Percentiles rank a stretch among this genome's conserved stretches.
phyloP scores from a whole-genome alignment of 2,888 invertebrate genomes.

The Sinelater perroti region DNA sequence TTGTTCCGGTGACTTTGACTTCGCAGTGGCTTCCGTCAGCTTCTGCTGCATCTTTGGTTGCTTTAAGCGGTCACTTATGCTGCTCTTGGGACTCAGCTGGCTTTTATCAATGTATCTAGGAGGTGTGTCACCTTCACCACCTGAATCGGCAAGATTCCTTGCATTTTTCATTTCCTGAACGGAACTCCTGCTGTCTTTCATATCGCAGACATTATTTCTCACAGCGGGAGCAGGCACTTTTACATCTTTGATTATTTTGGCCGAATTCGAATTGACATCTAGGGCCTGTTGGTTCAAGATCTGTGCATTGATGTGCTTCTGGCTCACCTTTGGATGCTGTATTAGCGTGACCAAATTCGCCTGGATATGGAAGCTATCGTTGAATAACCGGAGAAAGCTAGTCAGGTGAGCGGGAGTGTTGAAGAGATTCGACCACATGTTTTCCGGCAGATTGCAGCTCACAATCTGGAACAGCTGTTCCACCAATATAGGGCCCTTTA shows the following conservation, averaged over 20 bases:
- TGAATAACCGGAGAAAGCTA: slow-evolving; percentile 91
- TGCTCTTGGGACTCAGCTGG: slow-evolving; percentile 45
- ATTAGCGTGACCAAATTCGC: slow-evolving; percentile 88
- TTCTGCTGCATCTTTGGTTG: slow-evolving; percentile 56
- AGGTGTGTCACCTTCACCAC: background rate
- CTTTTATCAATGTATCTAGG: slow-evolving; percentile 24
- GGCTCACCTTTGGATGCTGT: slow-evolving; percentile 76
- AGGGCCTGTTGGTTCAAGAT: slow-evolving; percentile 39
- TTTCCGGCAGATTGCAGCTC: slow-evolving; percentile 65
- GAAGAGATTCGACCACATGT: slow-evolving; percentile 82
- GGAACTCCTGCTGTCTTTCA: slow-evolving; percentile 12
- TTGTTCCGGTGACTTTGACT: slow-evolving; percentile 50
- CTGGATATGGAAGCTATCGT: slow-evolving; percentile 94
- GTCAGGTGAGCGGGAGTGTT: slow-evolving; percentile 90
- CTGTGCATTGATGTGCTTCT: slow-evolving; percentile 54
- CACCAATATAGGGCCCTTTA: slow-evolving; percentile 78
- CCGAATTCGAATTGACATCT: slow-evolving; percentile 13
- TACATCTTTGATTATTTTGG: slow-evolving; percentile 25
- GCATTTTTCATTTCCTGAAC: slow-evolving; percentile 49
- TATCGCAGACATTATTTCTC: background rate
- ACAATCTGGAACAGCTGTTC: slow-evolving; percentile 88
- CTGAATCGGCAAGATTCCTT: slow-evolving; percentile 42
- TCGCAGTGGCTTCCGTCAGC: slow-evolving; percentile 46
- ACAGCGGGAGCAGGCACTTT: background rate
- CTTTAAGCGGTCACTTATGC: slow-evolving; percentile 56